These are phyloP conservation scores for Lepus europaeus DNA, from an alignment of 2,113 vertebrate species.

Conservation along the genomic window DNA sequence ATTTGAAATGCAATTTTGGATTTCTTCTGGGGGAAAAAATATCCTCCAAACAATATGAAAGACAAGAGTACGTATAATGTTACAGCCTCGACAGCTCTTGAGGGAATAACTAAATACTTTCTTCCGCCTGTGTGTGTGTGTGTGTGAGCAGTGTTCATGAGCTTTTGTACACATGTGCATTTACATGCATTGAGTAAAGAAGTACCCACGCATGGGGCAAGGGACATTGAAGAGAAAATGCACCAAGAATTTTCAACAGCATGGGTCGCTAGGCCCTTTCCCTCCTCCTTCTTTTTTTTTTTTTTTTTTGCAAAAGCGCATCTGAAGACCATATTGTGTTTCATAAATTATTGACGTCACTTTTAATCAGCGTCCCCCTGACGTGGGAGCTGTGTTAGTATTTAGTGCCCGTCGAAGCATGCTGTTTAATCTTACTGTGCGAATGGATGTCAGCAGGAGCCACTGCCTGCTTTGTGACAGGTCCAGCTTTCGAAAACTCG, in stretches of 20 bases:
- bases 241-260: slow-evolving; percentile 73
- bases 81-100: slow-evolving; percentile 64
- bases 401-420: slow-evolving; percentile 80
- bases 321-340: slow-evolving; percentile 83
- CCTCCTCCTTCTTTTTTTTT: background rate
- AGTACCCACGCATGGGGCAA: slow-evolving; percentile 63
- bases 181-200: slow-evolving; percentile 63
- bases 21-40: slow-evolving; percentile 51
- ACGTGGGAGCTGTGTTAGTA: slow-evolving; percentile 77
- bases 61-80: slow-evolving; percentile 67
- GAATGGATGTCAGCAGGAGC: slow-evolving; percentile 67
- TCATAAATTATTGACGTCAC: slow-evolving; percentile 84
- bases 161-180: slow-evolving; percentile 68
- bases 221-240: slow-evolving; percentile 66
- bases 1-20: slow-evolving; percentile 64
- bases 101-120: slow-evolving; percentile 72
- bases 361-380: slow-evolving; percentile 83
- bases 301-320: slow-evolving; percentile 61
- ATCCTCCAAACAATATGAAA: slow-evolving; percentile 68
- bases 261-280: slow-evolving; percentile 68
- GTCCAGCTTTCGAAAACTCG: slow-evolving; percentile 83
- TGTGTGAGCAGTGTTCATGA: slow-evolving; percentile 63
- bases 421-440: slow-evolving; percentile 80
- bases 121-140: slow-evolving; percentile 70
- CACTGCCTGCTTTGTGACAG: slow-evolving; percentile 77